A percentile compares a stretch with the other conserved stretches of the same genome.
These are phyloP conservation scores for Zoanthus solanderi DNA, from an alignment of 92 coral and sea anemone genomes.

Conservation along the genomic window DNA sequence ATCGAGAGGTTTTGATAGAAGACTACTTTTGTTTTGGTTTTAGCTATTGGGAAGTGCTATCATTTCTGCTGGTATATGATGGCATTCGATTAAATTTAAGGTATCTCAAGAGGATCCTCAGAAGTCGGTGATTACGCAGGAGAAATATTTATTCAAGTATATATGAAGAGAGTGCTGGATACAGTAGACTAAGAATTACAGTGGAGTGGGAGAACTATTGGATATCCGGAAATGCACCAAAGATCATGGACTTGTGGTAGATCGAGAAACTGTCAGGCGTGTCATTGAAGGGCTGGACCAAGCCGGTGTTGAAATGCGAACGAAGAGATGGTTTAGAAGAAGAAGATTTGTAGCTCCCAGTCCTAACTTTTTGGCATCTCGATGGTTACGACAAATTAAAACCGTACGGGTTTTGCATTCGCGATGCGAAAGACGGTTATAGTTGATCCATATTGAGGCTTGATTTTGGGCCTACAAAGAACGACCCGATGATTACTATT, in stretches of 20 bases:
- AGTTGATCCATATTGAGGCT: background rate
- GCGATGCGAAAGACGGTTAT: background rate
- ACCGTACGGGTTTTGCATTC: background rate
- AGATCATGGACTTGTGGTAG: slow-evolving; percentile 8
- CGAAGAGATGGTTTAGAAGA: slow-evolving; percentile 4
- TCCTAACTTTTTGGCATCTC: background rate
- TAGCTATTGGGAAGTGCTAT: background rate
- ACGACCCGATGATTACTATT: too few relatives aligned
- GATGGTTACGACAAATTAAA: background rate
- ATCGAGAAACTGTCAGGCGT: slow-evolving; percentile 12
- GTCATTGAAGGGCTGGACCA: background rate
- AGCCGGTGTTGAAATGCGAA: background rate
- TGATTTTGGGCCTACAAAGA: background rate
- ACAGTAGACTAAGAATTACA: slow-evolving; percentile 45
- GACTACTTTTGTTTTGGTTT: background rate
- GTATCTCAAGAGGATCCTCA: background rate
- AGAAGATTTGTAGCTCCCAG: background rate
- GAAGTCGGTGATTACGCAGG: background rate
- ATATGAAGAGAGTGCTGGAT: slow-evolving; percentile 8
- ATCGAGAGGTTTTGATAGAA: background rate
- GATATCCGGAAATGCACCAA: slow-evolving; percentile 47
- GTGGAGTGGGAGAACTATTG: slow-evolving; percentile 49
- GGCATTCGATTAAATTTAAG: background rate
- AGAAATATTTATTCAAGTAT: background rate
- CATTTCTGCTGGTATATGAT: background rate